Evolutionary conservation across 2,797 vertebrate species (phyloP).

Genomic region (Erethizon dorsatum): DNA sequence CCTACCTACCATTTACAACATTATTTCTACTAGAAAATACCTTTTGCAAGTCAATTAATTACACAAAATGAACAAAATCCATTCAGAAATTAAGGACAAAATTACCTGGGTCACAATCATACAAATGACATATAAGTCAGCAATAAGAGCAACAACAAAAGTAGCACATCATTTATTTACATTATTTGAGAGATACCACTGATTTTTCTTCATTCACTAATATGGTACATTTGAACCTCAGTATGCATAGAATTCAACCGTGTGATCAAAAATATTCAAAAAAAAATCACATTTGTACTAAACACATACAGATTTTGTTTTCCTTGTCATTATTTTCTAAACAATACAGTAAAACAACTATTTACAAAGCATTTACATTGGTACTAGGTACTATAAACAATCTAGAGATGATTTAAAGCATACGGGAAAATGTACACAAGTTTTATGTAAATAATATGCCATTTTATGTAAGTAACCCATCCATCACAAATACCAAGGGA

Average conservation of each 20-base stretch:
- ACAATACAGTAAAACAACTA: neutral
- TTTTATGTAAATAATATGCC: neutral
- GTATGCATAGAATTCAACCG: neutral
- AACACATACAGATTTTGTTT: neutral
- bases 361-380: neutral
- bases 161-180: neutral
- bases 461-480: neutral
- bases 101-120: neutral
- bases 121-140: neutral
- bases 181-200: neutral
- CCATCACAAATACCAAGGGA: neutral
- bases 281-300: neutral
- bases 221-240: neutral
- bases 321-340: neutral
- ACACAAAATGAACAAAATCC: slow-evolving; percentile 50
- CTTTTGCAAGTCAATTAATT: slow-evolving; percentile 23
- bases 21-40: slow-evolving; percentile 18
- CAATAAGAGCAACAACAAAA: neutral
- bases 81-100: slow-evolving; percentile 36
- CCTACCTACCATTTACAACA: neutral
- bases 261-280: neutral
- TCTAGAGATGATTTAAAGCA: neutral
- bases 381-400: neutral
- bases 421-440: neutral
- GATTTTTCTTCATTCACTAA: slow-evolving; percentile 50